phyloP scores from a whole-genome alignment of 2,797 vertebrate genomes.

The Alectoris magna region DNA sequence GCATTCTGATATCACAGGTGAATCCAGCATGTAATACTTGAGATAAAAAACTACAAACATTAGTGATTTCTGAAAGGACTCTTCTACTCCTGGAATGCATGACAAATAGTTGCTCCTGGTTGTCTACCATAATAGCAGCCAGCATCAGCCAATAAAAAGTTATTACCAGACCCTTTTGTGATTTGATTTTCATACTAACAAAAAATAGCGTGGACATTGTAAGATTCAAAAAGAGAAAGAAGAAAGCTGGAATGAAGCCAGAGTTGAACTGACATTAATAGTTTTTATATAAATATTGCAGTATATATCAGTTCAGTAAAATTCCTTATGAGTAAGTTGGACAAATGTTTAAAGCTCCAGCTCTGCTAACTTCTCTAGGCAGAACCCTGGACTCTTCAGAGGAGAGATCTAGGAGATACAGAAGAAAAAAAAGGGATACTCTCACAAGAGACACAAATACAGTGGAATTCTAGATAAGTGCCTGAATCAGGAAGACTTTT shows the following conservation, averaged over 20 bases:
- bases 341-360: background rate
- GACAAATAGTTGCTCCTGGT: background rate
- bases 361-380: background rate
- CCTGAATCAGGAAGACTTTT: background rate
- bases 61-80: background rate
- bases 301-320: background rate
- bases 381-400: background rate
- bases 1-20: background rate
- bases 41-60: background rate
- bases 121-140: background rate
- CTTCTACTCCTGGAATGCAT: background rate
- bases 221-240: background rate
- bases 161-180: background rate
- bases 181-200: background rate
- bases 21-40: background rate
- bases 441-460: background rate
- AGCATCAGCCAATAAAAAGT: background rate
- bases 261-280: background rate
- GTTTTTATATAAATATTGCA: background rate
- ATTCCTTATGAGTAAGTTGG: background rate
- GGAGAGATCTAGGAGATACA: no score
- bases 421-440: background rate
- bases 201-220: background rate
- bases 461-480: background rate
- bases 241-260: background rate